These are phyloP conservation scores for Drosophila antonietae DNA, from an alignment of 2,888 invertebrate species.

Conservation along the genomic window DNA sequence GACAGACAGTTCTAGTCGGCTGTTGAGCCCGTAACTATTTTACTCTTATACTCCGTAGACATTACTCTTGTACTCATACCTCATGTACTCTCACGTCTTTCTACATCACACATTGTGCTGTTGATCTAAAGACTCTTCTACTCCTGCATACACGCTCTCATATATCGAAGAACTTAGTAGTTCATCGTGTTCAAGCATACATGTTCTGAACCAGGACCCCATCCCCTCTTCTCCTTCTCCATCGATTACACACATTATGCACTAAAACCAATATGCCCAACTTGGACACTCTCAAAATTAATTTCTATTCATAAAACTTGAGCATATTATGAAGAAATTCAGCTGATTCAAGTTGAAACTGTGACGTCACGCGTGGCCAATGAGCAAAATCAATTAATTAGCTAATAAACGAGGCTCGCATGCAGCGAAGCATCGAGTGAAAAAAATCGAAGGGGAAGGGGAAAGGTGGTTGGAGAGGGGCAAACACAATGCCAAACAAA, in stretches of 20 bases:
- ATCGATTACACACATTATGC: neutral
- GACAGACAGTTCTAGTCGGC: neutral
- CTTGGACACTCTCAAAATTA: neutral
- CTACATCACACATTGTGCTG: too few relatives aligned
- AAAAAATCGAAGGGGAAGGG: neutral
- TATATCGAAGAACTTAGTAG: neutral
- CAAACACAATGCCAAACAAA: slow-evolving; percentile 6
- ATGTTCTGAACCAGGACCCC: neutral
- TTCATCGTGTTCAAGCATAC: neutral
- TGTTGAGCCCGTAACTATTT: too few relatives aligned
- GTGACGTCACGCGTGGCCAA: slow-evolving; percentile 11
- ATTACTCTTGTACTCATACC: too few relatives aligned
- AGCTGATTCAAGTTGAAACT: slow-evolving; percentile 4
- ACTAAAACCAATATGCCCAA: neutral
- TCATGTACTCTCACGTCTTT: too few relatives aligned
- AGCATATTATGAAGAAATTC: neutral
- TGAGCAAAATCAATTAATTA: slow-evolving; percentile 23
- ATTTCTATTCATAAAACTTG: slow-evolving; percentile 12
- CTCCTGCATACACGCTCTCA: neutral
- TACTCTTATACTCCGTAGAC: neutral
- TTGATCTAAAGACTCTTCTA: too few relatives aligned
- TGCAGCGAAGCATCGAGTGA: slow-evolving; percentile 40
- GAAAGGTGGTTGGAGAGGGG: neutral
- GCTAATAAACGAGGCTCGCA: slow-evolving; percentile 38
- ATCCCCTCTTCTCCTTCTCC: neutral